Percentiles rank a stretch among this genome's conserved stretches.
phyloP scores from a whole-genome alignment of 2,113 vertebrate genomes.

The Hyaena hyaena region DNA sequence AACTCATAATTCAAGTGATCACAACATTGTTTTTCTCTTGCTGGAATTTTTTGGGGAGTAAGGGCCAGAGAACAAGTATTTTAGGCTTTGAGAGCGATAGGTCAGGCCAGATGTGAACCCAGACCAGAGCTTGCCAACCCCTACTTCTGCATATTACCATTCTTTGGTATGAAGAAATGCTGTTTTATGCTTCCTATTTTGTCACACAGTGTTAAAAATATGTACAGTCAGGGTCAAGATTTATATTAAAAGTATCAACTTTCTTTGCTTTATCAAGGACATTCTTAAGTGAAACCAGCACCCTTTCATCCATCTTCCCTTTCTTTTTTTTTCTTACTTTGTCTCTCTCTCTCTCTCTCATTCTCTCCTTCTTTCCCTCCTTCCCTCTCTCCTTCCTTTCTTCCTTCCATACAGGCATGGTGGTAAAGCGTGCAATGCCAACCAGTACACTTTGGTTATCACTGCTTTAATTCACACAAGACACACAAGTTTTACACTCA shows the following conservation, averaged over 20 bases:
- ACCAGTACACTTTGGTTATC: not conserved
- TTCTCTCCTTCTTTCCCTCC: not conserved
- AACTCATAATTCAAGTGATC: conserved; percentile 33
- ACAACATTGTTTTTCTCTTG: conserved; percentile 24
- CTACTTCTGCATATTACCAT: not conserved
- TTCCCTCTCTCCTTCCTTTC: not conserved
- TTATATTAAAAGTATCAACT: not conserved
- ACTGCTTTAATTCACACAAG: not conserved
- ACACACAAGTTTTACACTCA: not conserved
- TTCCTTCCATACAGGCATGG: rapidly evolving
- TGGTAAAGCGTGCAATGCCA: not conserved
- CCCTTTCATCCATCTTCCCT: not conserved
- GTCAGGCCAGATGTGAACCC: not conserved
- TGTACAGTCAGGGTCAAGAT: not conserved
- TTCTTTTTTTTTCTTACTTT: not conserved
- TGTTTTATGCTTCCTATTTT: not conserved
- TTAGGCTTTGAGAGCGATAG: not conserved
- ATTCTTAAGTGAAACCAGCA: not conserved
- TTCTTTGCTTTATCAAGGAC: not conserved
- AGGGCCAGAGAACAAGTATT: not conserved
- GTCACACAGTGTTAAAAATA: not conserved
- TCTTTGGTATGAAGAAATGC: not conserved
- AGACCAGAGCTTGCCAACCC: not conserved
- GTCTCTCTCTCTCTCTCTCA: not conserved
- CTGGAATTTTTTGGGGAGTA: not conserved